A percentile compares a stretch with the other conserved stretches of the same genome.
Evolutionary conservation across 2,888 invertebrate genomes (phyloP).

Genomic region (Ophion slaviceki): DNA sequence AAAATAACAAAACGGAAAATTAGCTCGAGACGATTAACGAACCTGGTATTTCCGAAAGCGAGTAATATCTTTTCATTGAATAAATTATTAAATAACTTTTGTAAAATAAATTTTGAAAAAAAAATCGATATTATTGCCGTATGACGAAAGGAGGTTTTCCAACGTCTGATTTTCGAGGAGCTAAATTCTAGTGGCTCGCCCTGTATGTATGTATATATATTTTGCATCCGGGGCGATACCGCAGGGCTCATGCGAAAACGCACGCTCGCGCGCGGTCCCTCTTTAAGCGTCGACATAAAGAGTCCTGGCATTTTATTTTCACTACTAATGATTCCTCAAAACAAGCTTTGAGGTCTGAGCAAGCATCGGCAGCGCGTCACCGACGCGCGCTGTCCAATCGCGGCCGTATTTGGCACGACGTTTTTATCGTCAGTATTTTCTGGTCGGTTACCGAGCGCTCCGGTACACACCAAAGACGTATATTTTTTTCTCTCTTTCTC

Average conservation of each 20-base stretch:
- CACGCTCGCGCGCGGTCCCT: constrained; percentile 35
- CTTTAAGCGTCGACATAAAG: constrained; percentile 55
- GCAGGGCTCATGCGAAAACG: constrained; percentile 48
- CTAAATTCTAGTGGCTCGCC: no score
- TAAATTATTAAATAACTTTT: no score
- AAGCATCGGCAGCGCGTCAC: constrained; percentile 44
- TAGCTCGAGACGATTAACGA: no score
- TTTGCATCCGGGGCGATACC: constrained; percentile 36
- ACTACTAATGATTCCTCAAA: constrained; percentile 78
- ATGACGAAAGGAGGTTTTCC: no score
- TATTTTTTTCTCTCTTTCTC: constrained; percentile 37
- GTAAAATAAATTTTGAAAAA: no score
- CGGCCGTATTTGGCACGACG: constrained; percentile 76
- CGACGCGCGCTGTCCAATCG: constrained; percentile 58
- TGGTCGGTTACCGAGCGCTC: constrained; percentile 60
- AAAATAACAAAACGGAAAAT: no score
- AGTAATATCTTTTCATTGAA: no score
- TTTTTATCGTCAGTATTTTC: constrained; percentile 74
- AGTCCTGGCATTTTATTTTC: constrained; percentile 59
- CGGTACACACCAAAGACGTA: constrained; percentile 63
- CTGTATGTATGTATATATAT: constrained; percentile 1
- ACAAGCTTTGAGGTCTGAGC: constrained; percentile 74
- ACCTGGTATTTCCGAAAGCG: no score
- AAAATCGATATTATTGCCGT: no score
- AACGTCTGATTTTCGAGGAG: no score